phyloP scores from a whole-genome alignment of 23 tunicate genomes.

The Trididemnum nubilum region DNA sequence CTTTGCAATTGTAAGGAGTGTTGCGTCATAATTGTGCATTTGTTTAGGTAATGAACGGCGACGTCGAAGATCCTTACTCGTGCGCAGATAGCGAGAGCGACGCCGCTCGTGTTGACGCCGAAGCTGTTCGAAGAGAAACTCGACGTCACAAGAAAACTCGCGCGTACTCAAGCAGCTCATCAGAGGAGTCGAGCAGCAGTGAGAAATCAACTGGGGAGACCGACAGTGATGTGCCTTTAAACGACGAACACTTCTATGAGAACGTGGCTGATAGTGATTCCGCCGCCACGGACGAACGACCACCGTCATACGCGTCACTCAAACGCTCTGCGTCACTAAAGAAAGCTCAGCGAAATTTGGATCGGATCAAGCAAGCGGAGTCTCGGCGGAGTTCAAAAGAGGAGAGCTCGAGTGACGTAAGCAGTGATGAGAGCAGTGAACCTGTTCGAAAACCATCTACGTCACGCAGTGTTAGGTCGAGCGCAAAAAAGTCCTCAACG shows the following conservation, averaged over 20 bases:
- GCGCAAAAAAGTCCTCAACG: slow-evolving; percentile 31
- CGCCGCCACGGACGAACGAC: slow-evolving; percentile 56
- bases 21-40: slow-evolving; percentile 6
- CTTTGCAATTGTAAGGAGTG: slow-evolving; percentile 64
- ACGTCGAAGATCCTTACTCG: slow-evolving; percentile 63
- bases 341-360: slow-evolving; percentile 60
- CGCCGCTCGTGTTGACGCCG: slow-evolving; percentile 44
- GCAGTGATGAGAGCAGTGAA: slow-evolving; percentile 8
- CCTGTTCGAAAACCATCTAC: slow-evolving; percentile 20
- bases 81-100: slow-evolving; percentile 58
- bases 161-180: slow-evolving; percentile 35
- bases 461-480: background rate
- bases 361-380: slow-evolving; percentile 57
- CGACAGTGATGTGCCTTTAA: slow-evolving; percentile 23
- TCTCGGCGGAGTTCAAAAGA: slow-evolving; percentile 23
- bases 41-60: slow-evolving; percentile 69
- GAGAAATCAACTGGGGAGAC: slow-evolving; percentile 8
- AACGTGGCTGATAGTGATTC: slow-evolving; percentile 22
- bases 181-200: background rate
- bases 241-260: slow-evolving; percentile 25
- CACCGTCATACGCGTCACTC: slow-evolving; percentile 65
- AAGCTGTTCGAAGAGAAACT: slow-evolving; percentile 39
- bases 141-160: slow-evolving; percentile 33
- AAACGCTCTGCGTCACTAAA: slow-evolving; percentile 45
- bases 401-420: slow-evolving; percentile 10